Conservation (phyloP, 2,888 invertebrate species). For the Oscheius sp. region DNA sequence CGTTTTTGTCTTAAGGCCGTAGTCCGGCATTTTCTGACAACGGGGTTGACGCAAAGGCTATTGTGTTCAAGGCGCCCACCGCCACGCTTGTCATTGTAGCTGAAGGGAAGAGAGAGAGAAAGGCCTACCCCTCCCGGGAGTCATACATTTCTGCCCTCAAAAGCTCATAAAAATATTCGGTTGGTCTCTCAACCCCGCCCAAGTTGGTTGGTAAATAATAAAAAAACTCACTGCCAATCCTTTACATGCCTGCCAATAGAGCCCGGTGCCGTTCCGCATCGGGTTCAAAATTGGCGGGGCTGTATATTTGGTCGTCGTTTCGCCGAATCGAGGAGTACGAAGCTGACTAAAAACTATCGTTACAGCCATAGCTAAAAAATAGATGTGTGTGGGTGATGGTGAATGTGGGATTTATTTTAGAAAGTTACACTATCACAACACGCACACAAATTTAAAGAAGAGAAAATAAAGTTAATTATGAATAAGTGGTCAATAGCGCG, state of each 20-base stretch:
- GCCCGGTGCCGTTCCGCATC: slow-evolving; percentile 85
- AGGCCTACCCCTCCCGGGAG: not conserved
- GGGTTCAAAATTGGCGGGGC: slow-evolving; percentile 94
- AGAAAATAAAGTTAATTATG: slow-evolving; percentile 15
- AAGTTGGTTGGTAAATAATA: not conserved
- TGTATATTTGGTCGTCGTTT: slow-evolving; percentile 76
- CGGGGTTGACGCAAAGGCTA: slow-evolving; percentile 10
- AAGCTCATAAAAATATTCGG: not conserved
- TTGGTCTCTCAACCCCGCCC: not conserved
- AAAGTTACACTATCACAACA: not conserved
- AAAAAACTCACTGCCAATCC: slow-evolving; percentile 5
- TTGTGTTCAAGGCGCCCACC: slow-evolving; percentile 13
- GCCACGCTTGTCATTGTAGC: slow-evolving; percentile 8
- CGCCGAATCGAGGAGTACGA: slow-evolving; percentile 42
- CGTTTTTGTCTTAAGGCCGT: too few relatives aligned
- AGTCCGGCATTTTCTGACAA: too few relatives aligned
- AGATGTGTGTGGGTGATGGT: not conserved
- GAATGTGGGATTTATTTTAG: not conserved
- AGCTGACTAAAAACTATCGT: slow-evolving; percentile 52
- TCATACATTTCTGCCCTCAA: not conserved
- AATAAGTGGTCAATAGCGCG: slow-evolving; percentile 11
- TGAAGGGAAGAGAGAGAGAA: slow-evolving; percentile 1
- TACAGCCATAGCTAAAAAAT: not conserved
- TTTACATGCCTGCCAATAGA: slow-evolving; percentile 76
- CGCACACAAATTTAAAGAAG: not conserved